Base-by-base conservation (phyloP, 2,888 invertebrate genomes). In the Diarsia mendica region DNA sequence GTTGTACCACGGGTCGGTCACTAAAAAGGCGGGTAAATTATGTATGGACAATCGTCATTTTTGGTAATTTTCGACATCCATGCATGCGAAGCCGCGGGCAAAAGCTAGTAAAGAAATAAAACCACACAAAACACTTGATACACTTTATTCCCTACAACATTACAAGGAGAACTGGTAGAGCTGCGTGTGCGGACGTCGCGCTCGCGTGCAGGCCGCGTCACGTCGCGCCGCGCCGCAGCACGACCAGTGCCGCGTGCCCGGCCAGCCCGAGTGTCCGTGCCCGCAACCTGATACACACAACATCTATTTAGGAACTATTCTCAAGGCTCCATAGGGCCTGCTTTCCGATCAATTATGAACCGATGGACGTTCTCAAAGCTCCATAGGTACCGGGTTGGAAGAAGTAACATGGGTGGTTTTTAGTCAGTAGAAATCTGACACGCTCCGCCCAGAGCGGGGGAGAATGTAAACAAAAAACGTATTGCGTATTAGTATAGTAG, bases 221-320 rank as follows among this genome's bases (percentile, higher is more conserved):
- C 97, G 97, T 64, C 96, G 91, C 77, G 97, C 96, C 93, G 95
- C 96, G 79, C 98, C 98, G 93, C 98, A 98, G 92, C 98, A 98
- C 65, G 98, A 98, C 98, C 98, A 98, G 95, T 98, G 98, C 15
- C 98, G 96, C 79, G 97, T 94, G 77, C 98, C 98, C 53, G 98
- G 98, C 96, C 98, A 98, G 60, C 98, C 98, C 67, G 97, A 95
- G 93, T 98, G 98, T 3, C 98, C 98, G 95, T 98, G 98, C 0
- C 98, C 98, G 90, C 98, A 98, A 15, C 98, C 98, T 94, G 90
- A 28, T 28, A 1, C 0, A n/a, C 8, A 18, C 3, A 18, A 28
- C 28, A 28, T 28, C 28, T 8, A 51, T 0, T n/a, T 13, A 44
- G 9, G 4, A 44, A 8, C 3, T 3, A 9, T 15, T 49, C n/a